phyloP scores from a whole-genome alignment of 1,140 invertebrate species.

The Zaprionus lachaisei region DNA sequence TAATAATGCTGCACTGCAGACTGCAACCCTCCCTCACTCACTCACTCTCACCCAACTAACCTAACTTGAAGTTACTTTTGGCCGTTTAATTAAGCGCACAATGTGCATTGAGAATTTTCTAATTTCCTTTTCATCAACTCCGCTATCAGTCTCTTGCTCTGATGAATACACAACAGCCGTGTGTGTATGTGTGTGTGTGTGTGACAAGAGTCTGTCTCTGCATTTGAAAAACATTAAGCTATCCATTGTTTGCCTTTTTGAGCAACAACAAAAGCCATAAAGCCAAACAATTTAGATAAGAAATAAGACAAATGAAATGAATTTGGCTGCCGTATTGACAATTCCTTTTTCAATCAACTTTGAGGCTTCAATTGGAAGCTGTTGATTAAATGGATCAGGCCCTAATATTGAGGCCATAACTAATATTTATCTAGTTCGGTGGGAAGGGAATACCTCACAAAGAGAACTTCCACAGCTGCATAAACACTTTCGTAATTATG shows the following conservation, averaged over 20 bases:
- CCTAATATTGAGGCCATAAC: not conserved
- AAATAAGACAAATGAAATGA: conserved; percentile 71
- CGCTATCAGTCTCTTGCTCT: conserved; percentile 47
- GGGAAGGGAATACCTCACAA: not conserved
- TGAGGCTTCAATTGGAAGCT: conserved; percentile 34
- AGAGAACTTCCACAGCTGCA: conserved; percentile 19
- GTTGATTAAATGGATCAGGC: conserved; percentile 28
- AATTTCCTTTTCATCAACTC: conserved; percentile 72
- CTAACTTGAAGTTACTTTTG: conserved; percentile 26
- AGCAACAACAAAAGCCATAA: conserved; percentile 70
- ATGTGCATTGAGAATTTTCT: conserved; percentile 63
- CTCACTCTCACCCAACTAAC: not conserved
- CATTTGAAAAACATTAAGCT: conserved; percentile 69
- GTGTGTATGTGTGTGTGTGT: not conserved
- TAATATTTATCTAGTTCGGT: not conserved
- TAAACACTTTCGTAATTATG: conserved; percentile 2
- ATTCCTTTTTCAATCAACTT: not conserved
- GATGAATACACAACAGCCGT: conserved; percentile 40
- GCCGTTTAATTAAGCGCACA: conserved; percentile 68
- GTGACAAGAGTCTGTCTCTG: conserved; percentile 54
- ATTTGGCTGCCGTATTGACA: conserved; percentile 46
- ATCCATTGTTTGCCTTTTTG: conserved; percentile 74
- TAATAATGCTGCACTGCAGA: conserved; percentile 48
- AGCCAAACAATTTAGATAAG: conserved; percentile 72
- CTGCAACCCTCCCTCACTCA: not conserved